A percentile compares a stretch with the other conserved stretches of the same genome.
Evolutionary conservation across 2,113 vertebrate species (phyloP).

Genomic region (Panthera tigris): DNA sequence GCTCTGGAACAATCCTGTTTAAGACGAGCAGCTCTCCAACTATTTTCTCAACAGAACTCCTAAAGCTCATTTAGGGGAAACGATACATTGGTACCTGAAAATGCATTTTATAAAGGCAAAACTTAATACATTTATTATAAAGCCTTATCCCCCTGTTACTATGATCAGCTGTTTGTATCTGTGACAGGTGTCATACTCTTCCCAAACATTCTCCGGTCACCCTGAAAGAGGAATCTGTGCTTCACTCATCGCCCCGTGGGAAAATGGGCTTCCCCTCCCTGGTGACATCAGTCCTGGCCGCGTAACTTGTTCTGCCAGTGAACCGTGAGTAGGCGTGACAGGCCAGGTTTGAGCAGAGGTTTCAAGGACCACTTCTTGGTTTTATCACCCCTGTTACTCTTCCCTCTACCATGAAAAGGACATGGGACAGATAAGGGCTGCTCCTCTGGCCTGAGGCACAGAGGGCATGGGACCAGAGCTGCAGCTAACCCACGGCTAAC

Average conservation of each 20-base stretch:
- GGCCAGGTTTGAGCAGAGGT: neutral
- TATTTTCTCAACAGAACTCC: neutral
- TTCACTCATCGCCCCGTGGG: rapidly evolving
- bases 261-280: neutral
- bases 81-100: neutral
- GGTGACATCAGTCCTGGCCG: neutral
- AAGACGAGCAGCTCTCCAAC: neutral
- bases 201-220: neutral
- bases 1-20: neutral
- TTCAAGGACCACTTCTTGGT: too few species aligned
- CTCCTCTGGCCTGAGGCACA: neutral
- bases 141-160: neutral
- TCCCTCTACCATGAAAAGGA: neutral
- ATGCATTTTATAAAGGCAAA: neutral
- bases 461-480: neutral
- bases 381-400: neutral
- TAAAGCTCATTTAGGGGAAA: neutral
- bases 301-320: rapidly evolving
- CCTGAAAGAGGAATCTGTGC: neutral
- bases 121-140: neutral
- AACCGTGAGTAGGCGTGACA: rapidly evolving
- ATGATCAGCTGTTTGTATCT: neutral
- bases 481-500: neutral
- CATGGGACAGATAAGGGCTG: neutral
- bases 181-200: neutral